Percentiles rank a stretch among this genome's conserved stretches.
phyloP scores from a whole-genome alignment of 1,140 invertebrate species.

The Drosophila kohkoa region DNA sequence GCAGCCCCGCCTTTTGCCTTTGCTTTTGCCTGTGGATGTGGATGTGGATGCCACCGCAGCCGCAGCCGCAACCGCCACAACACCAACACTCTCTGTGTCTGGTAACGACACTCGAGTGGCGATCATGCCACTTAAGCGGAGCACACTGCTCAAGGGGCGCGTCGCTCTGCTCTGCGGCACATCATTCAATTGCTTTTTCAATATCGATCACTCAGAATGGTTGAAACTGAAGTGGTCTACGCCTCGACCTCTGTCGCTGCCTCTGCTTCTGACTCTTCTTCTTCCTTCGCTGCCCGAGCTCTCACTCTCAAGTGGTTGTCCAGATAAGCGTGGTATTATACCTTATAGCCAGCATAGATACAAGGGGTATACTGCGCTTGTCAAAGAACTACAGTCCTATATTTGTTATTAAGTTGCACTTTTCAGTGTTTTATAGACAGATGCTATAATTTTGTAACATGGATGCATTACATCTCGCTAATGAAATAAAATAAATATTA shows the following conservation, averaged over 20 bases:
- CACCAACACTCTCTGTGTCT: constrained; percentile 4
- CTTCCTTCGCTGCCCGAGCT: neutral
- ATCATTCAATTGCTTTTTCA: constrained; percentile 53
- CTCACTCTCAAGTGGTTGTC: constrained; percentile 26
- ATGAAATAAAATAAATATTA: too few species aligned
- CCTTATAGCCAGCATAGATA: neutral
- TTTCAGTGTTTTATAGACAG: too few species aligned
- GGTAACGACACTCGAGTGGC: constrained; percentile 62
- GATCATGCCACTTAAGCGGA: constrained; percentile 66
- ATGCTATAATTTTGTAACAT: too few species aligned
- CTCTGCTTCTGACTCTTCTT: too few species aligned
- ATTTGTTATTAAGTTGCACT: too few species aligned
- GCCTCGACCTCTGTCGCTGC: neutral
- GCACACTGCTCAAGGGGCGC: constrained; percentile 6
- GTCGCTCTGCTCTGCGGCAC: constrained; percentile 31
- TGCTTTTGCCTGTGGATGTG: too few species aligned
- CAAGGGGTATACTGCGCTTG: neutral
- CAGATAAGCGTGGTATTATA: constrained; percentile 15
- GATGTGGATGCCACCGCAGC: constrained; percentile 17
- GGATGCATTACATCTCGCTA: too few species aligned
- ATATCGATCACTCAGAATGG: constrained; percentile 45
- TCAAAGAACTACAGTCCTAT: too few species aligned
- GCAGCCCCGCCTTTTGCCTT: too few species aligned
- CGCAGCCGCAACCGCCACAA: neutral
- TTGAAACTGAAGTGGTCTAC: constrained; percentile 33